Evolutionary conservation across 2,797 vertebrate species (phyloP).

Genomic region (Cuculus canorus): DNA sequence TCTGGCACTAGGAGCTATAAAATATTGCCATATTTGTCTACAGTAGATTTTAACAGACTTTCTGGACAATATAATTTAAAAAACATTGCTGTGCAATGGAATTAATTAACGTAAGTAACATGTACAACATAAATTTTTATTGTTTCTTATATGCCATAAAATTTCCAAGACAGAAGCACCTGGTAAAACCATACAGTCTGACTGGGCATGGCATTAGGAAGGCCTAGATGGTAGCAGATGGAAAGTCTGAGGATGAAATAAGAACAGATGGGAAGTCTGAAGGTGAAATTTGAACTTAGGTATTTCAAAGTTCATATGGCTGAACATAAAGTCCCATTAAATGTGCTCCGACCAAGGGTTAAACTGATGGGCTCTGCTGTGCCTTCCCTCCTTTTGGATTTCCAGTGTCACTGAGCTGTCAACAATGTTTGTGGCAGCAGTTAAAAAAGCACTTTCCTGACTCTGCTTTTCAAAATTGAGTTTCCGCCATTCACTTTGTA

Average conservation of each 20-base stretch:
- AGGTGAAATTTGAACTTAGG: constrained; percentile 73
- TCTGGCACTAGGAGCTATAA: constrained; percentile 45
- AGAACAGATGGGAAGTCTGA: constrained; percentile 74
- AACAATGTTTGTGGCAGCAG: not conserved
- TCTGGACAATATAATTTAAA: constrained; percentile 67
- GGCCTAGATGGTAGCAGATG: constrained; percentile 71
- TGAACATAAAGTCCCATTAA: constrained; percentile 55
- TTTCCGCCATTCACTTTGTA: not conserved
- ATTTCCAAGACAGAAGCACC: constrained; percentile 74
- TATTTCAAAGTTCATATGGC: constrained; percentile 66
- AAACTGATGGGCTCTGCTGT: not conserved
- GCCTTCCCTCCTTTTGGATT: not conserved
- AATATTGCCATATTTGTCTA: constrained; percentile 16
- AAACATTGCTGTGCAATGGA: constrained; percentile 58
- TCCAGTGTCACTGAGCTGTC: constrained; percentile 11
- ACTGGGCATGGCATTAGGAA: constrained; percentile 58
- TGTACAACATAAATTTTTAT: constrained; percentile 66
- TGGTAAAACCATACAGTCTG: constrained; percentile 60
- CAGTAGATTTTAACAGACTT: constrained; percentile 57
- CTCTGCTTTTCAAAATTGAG: not conserved
- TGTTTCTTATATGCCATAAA: constrained; percentile 67
- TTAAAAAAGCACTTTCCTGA: constrained; percentile 4
- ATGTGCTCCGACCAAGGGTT: constrained; percentile 22
- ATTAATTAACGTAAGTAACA: constrained; percentile 71
- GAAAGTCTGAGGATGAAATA: constrained; percentile 73